Evolutionary conservation across 2,797 vertebrate genomes (phyloP), one percentile per base, ranked within the genome.

Genomic region (Gallinago stenura): DNA sequence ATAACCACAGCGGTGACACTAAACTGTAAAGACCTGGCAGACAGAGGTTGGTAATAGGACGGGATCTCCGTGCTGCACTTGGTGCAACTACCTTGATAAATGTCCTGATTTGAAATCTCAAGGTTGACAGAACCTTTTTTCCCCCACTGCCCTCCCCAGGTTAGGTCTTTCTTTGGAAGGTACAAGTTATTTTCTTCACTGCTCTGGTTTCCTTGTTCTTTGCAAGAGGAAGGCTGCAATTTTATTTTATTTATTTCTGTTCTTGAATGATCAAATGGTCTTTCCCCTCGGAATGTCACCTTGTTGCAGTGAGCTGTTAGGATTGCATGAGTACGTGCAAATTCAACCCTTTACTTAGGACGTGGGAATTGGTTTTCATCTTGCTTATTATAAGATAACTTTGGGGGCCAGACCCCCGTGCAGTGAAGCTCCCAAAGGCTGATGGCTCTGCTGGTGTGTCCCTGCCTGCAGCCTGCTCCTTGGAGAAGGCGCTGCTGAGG

Each of bases 131-230:
- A 77, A 26, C 11, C 28, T 53, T 30, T 10, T 53, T 53, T 10
- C 51, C 10, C 51, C 28, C 50, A 9, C 46, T 6, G 22, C 22
- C 26, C 8, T 5, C n/a, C 11, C 19, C 28, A 19, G 39, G 41
- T 16, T 25, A 87, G 79, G 35, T 62, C 58, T 70, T n/a, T n/a
- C 46, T 58, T 60, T 91, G 94, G 50, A 96, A 99, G 98, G 98
- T 98, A 89, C 96, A 95, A 72, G 98, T 96, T 60, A 94, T 99
- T 91, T 97, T 80, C 96, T 99, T 99, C 94, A 97, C 97, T 7
- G 98, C 98, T 82, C 92, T 97, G 83, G 98, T 98, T 91, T 98
- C 97, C 58, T 93, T 98, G 35, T 66, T 97, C 96, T 31, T 90
- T 56, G 8, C 96, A 98, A 61, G 92, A 96, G 25, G 96, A 97